A percentile compares a stretch with the other conserved stretches of the same genome.
Conservation (phyloP, 2,888 invertebrate genomes). For the Galerucella calmariensis region DNA sequence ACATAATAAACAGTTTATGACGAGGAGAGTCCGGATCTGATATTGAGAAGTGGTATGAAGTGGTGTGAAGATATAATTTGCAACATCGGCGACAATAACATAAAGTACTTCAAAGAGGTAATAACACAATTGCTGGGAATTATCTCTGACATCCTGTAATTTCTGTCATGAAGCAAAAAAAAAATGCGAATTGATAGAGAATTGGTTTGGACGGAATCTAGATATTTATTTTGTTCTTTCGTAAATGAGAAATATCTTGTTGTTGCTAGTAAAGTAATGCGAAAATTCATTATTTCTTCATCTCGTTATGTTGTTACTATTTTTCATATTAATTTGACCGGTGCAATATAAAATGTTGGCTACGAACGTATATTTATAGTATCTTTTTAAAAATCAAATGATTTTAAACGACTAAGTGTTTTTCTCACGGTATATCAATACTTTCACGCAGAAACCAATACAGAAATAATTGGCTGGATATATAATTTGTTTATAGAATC, state of each 20-base stretch:
- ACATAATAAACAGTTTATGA: constrained; percentile 1
- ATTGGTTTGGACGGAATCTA: not conserved
- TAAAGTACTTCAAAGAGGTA: constrained; percentile 9
- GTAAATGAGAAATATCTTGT: no score
- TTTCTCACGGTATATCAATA: constrained; percentile 13
- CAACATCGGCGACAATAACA: constrained; percentile 21
- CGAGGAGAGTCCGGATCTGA: constrained; percentile 3
- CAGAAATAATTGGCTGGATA: constrained; percentile 17
- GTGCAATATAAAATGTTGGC: not conserved
- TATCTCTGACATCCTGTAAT: constrained; percentile 18
- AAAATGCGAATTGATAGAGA: not conserved
- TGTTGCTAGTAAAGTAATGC: no score
- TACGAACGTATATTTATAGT: not conserved
- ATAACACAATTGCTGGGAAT: constrained; percentile 2
- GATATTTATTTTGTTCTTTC: no score
- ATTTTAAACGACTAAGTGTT: not conserved
- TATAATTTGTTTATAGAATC: constrained; percentile 32
- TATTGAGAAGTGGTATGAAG: constrained; percentile 18
- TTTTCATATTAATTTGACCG: no score
- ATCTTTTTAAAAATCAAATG: constrained; percentile 3
- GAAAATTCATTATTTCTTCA: no score
- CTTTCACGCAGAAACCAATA: constrained; percentile 26
- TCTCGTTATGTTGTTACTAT: no score
- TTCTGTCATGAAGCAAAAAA: constrained; percentile 5
- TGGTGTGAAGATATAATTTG: constrained; percentile 31